Conservation (phyloP, 2,888 invertebrate species). For the Lasioglossum lativentre region DNA sequence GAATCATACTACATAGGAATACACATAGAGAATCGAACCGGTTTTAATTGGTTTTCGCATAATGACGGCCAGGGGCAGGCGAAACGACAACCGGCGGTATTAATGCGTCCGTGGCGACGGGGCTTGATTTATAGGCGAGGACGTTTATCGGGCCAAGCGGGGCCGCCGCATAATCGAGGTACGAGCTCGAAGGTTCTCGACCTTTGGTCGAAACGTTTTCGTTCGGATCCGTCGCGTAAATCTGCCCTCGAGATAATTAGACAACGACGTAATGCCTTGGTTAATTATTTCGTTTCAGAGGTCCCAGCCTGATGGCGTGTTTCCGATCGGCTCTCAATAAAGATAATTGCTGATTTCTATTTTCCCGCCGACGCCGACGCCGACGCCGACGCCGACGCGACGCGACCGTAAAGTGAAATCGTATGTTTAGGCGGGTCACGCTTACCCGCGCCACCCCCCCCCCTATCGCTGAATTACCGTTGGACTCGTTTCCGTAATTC, state of each 20-base stretch:
- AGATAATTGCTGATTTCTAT: constrained; percentile 18
- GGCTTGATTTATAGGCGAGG: constrained; percentile 26
- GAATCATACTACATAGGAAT: neutral
- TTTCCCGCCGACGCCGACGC: neutral
- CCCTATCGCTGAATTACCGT: neutral
- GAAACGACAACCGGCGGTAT: constrained; percentile 9
- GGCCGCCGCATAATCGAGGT: neutral
- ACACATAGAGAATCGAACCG: neutral
- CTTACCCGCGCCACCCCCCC: neutral
- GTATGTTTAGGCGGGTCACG: neutral
- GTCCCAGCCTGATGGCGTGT: neutral
- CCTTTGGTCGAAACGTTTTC: neutral
- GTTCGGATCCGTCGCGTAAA: constrained; percentile 3
- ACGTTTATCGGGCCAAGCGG: constrained; percentile 13
- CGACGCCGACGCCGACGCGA: neutral
- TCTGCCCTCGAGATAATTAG: constrained; percentile 23
- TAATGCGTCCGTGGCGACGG: constrained; percentile 23
- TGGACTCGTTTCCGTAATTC: neutral
- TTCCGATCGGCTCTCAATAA: neutral
- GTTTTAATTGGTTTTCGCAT: constrained; percentile 32
- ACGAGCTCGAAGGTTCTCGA: neutral
- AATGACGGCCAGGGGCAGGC: constrained; percentile 1
- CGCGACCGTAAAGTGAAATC: neutral
- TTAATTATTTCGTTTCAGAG: constrained; percentile 22
- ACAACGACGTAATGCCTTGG: constrained; percentile 3